A percentile compares a stretch with the other conserved stretches of the same genome.
phyloP scores from a whole-genome alignment of 2,888 invertebrate genomes.

The Zaprionus bogoriensis region DNA sequence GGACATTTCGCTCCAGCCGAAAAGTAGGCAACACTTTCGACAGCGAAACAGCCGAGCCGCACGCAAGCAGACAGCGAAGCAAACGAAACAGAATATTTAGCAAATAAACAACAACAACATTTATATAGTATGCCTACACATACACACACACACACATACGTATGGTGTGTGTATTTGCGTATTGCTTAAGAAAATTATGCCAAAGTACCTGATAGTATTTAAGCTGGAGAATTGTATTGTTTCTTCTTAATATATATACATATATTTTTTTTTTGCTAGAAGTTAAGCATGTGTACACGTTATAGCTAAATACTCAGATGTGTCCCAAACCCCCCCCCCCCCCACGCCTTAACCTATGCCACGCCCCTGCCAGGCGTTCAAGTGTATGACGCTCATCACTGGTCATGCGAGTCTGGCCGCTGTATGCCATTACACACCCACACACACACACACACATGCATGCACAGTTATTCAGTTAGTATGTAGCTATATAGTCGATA shows the following conservation, averaged over 20 bases:
- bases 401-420: constrained; percentile 49
- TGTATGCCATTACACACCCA: constrained; percentile 42
- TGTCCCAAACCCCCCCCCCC: constrained; percentile 10
- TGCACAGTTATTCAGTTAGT: constrained; percentile 18
- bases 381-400: constrained; percentile 62
- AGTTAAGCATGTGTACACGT: constrained; percentile 6
- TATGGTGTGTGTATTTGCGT: neutral
- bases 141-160: neutral
- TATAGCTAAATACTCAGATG: constrained; percentile 52
- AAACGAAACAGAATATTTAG: neutral
- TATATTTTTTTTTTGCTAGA: constrained; percentile 22
- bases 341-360: constrained; percentile 68
- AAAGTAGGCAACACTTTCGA: constrained; percentile 10
- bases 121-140: constrained; percentile 28
- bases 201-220: constrained; percentile 81
- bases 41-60: constrained; percentile 4
- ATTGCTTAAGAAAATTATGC: constrained; percentile 69
- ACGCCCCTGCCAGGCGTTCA: too few relatives aligned
- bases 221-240: constrained; percentile 38
- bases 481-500: constrained; percentile 17
- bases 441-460: constrained; percentile 10
- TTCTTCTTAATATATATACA: too few relatives aligned
- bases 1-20: too few relatives aligned
- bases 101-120: constrained; percentile 4
- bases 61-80: constrained; percentile 4